These are phyloP conservation scores for Halesus radiatus DNA, from an alignment of 1,140 invertebrate species.

Conservation along the genomic window DNA sequence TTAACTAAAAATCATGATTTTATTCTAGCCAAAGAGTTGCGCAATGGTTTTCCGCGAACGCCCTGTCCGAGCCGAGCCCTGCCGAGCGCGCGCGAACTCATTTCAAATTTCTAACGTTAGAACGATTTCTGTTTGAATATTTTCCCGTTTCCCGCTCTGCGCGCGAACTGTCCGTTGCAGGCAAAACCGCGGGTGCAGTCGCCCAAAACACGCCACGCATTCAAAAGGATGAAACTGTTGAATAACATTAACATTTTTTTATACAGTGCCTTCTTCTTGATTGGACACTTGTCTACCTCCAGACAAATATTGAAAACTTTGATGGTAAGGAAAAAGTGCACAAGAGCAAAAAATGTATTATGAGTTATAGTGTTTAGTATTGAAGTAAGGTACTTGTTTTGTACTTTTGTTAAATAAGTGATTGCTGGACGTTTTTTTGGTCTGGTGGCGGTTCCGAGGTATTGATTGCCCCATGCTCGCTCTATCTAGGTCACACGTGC, in stretches of 20 bases:
- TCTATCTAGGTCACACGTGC: constrained; percentile 40
- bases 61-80: background rate
- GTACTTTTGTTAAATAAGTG: background rate
- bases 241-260: too few species aligned
- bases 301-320: background rate
- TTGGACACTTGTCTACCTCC: background rate
- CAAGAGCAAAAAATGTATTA: background rate
- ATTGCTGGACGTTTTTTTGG: background rate
- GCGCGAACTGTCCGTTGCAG: background rate
- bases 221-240: background rate
- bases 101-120: constrained; percentile 26
- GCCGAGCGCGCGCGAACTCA: background rate
- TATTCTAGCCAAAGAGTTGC: background rate
- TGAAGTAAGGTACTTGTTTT: background rate
- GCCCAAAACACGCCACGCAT: background rate
- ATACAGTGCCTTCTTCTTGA: background rate
- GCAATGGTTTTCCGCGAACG: constrained; percentile 11
- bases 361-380: too few species aligned
- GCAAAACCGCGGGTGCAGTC: background rate
- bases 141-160: constrained; percentile 6
- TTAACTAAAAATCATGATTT: background rate
- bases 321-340: background rate
- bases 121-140: constrained; percentile 19
- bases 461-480: constrained; percentile 13
- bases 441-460: background rate